Evolutionary conservation across 2,888 invertebrate genomes (phyloP), one percentile per base, ranked within the genome.

Genomic region (Chloroclystis v-ata): DNA sequence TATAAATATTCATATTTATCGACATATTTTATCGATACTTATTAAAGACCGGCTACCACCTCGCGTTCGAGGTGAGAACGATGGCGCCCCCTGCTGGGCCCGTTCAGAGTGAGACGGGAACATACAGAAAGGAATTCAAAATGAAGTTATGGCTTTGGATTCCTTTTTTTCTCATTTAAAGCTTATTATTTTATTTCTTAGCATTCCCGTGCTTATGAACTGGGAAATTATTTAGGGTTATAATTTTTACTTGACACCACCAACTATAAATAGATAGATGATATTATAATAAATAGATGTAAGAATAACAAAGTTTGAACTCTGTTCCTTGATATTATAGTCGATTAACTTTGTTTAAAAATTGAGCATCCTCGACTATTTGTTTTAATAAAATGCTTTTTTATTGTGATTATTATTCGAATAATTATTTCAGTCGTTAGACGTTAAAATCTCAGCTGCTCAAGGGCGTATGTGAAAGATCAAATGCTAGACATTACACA

Each of bases 41-140:
- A 86, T 87, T 87, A 87, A 85, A 82, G 82, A 75, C 73, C 80
- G 80, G 86, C 87, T 87, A 87, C 87, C 80, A 87, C 82, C 58
- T 83, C 85, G 84, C 84, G 69, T 85, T 80, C 72, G 83, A 87
- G 86, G 87, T 87, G 87, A 87, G 86, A 87, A 87, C 85, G 85
- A 86, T 81, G 80, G 83, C 67, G 80, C 80, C 82, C 83, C 87
- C 86, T 76, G 87, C 86, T 83, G 86, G 43, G 85, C 59, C 66
- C 75, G 78, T 74, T 75, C 78, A 78, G 78, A 79, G 76, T 68
- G 78, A 78, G 82, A 82, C 75, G 76, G 81, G 78, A 78, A 82
- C 78, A 81, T 71, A 75, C 82, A 72, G 74, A 77, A 78, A 75
- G 82, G 85, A 82, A 85, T 87, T 83, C 80, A 76, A 84, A 81